These are phyloP conservation scores for Fukomys damarensis DNA, from an alignment of 2,113 vertebrate genomes.

Conservation along the genomic window DNA sequence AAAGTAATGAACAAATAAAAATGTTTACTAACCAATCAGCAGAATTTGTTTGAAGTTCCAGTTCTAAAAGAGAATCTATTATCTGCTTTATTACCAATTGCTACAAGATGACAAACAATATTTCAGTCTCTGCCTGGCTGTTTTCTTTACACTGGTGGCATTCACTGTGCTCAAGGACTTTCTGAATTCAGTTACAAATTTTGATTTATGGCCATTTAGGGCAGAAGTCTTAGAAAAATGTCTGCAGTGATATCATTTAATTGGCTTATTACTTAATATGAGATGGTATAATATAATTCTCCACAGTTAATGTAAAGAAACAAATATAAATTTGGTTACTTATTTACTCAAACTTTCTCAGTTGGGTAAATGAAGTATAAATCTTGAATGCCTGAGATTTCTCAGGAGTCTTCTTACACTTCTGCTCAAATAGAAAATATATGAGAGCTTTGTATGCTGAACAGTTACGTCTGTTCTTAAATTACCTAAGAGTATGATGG, in stretches of 20 bases:
- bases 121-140: background rate
- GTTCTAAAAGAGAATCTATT: slow-evolving; percentile 10
- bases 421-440: background rate
- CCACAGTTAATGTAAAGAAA: slow-evolving; percentile 24
- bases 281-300: background rate
- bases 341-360: background rate
- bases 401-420: background rate
- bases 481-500: background rate
- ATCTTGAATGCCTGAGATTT: background rate
- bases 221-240: background rate
- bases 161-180: background rate
- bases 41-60: background rate
- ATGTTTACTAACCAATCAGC: slow-evolving; percentile 8
- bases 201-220: slow-evolving; percentile 41
- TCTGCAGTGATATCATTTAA: slow-evolving; percentile 23
- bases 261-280: slow-evolving; percentile 10
- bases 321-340: slow-evolving; percentile 39
- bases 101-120: background rate
- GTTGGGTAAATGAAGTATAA: slow-evolving; percentile 15
- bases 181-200: background rate
- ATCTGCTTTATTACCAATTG: slow-evolving; percentile 18
- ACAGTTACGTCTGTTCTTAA: background rate
- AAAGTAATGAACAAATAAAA: slow-evolving; percentile 67
- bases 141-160: background rate
- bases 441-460: background rate